These are phyloP conservation scores for Crematogaster levior DNA, from an alignment of 2,888 invertebrate species.

Conservation along the genomic window DNA sequence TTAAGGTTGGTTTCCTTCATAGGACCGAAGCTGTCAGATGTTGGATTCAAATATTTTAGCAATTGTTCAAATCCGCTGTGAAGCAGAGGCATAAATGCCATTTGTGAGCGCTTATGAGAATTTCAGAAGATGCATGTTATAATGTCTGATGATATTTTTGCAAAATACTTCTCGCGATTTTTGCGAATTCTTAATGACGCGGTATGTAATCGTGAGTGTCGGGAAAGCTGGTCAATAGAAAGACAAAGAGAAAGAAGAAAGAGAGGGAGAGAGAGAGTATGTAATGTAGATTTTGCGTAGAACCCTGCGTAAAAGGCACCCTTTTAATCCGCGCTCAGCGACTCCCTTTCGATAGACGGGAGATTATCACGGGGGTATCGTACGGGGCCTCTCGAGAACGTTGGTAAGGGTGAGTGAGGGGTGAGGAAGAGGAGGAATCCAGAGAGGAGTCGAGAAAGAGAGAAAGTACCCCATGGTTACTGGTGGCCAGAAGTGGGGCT, in stretches of 20 bases:
- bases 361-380: conserved; percentile 82
- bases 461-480: conserved; percentile 78
- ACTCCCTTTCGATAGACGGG: conserved; percentile 72
- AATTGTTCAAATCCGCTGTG: neutral
- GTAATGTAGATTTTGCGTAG: conserved; percentile 69
- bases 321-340: conserved; percentile 72
- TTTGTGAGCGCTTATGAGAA: neutral
- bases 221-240: conserved; percentile 17
- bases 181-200: neutral
- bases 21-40: conserved; percentile 83
- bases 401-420: conserved; percentile 65
- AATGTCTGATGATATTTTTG: neutral
- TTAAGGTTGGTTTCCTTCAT: conserved; percentile 79
- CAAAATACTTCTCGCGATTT: neutral
- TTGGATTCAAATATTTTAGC: conserved; percentile 83
- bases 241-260: conserved; percentile 52
- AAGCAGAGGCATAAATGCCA: conserved; percentile 38
- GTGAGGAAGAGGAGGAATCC: conserved; percentile 29
- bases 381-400: conserved; percentile 82
- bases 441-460: conserved; percentile 47
- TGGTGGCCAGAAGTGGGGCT: conserved; percentile 79
- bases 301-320: conserved; percentile 73
- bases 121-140: neutral
- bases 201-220: conserved; percentile 10
- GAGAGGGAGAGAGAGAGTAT: conserved; percentile 46